Evolutionary conservation across 2,113 vertebrate genomes (phyloP), one percentile per base, ranked within the genome.

Genomic region (Thermophis baileyi): DNA sequence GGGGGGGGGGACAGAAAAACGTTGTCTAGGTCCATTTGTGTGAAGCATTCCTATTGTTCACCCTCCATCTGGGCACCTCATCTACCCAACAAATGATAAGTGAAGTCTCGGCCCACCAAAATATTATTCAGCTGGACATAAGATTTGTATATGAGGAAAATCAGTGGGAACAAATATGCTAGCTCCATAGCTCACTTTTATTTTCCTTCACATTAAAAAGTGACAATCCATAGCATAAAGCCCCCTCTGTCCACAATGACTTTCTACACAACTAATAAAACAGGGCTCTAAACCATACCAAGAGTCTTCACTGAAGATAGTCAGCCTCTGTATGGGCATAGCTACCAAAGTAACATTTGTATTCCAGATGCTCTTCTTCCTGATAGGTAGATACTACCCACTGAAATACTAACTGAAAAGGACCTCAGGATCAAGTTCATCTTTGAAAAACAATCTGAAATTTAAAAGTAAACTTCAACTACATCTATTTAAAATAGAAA

Each of bases 401-500:
- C 18, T 40, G 74, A 81, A 81, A 40, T 44, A 44, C 74, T 81
- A 40, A 44, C 6, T 81, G 18, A 81, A 81, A 44, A 81, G 35
- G 35, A 81, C 18, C 8, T 91, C 86, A 22, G 53, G n/a, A 16
- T 86, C 24, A 22, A 81, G 35, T 74, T 89, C 4, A 74, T 44
- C 49, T 50, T 14, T 74, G 87, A n/a, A 24, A 57, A 95, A 91
- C 3, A 22, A 40, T 53, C 90, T 94, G 94, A 40, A 44, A 44
- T 40, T 40, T 94, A 93, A 92, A 96, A 94, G 91, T 46, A 55
- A 87, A 88, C 6, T 6, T 91, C 87, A 93, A 92, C 57, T 85
- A 25, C 5, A 74, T 94, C 7, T 22, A 27, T n/a, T 74, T 93
- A 40, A 87, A 89, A 91, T 89, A 40, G 54, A 2, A 90, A 90